A percentile compares a stretch with the other conserved stretches of the same genome.
Evolutionary conservation across 2,888 invertebrate genomes (phyloP).

Genomic region (Ichneumon xanthorius): DNA sequence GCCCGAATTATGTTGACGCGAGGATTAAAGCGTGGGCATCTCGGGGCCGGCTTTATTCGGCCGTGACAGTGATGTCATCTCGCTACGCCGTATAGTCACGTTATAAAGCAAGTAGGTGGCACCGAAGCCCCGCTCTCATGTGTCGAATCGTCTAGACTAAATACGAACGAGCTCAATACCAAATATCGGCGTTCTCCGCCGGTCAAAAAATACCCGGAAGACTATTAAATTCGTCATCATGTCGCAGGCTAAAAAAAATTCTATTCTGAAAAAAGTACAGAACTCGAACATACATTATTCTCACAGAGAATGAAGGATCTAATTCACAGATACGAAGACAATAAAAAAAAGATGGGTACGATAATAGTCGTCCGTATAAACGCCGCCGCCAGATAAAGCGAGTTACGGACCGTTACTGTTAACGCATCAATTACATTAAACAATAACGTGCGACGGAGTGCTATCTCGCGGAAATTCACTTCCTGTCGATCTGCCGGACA

Average conservation of each 20-base stretch:
- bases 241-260: not conserved
- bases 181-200: not conserved
- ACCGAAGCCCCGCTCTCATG: not conserved
- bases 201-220: not conserved
- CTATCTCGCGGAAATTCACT: constrained; percentile 45
- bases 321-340: not conserved
- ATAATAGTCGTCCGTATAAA: not conserved
- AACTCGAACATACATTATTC: not conserved
- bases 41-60: constrained; percentile 39
- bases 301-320: not conserved
- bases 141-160: not conserved
- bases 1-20: not conserved
- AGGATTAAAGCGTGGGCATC: constrained; percentile 59
- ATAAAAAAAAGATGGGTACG: not conserved
- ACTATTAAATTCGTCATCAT: not conserved
- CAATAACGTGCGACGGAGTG: constrained; percentile 17
- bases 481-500: constrained; percentile 23
- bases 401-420: constrained; percentile 20
- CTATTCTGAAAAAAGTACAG: not conserved
- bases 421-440: constrained; percentile 40
- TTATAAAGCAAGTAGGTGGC: constrained; percentile 25
- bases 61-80: constrained; percentile 67
- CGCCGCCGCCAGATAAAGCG: not conserved
- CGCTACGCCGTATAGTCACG: constrained; percentile 33
- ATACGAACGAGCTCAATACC: not conserved